Conservation (phyloP, 30 jellyfish, hydroid and myxozoan genomes). For the Nemopilema nomurai region DNA sequence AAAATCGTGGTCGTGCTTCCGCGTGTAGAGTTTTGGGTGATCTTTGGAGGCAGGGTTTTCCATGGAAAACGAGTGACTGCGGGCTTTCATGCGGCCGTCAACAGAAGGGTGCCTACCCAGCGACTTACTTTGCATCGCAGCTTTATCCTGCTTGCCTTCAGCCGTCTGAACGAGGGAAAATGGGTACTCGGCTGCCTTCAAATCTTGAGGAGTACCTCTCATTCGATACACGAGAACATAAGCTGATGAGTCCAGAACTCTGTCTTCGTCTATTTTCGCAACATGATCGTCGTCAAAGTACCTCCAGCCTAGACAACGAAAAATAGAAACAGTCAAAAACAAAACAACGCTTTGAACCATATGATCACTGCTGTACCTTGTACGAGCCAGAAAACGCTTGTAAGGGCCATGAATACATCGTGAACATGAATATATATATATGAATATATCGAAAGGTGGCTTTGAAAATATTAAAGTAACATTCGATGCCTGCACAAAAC, state of each 20-base stretch:
- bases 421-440: too few species aligned
- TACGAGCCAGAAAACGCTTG: too few species aligned
- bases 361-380: too few species aligned
- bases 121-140: constrained; percentile 24
- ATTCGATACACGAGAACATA: constrained; percentile 88
- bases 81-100: constrained; percentile 20
- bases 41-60: constrained; percentile 10
- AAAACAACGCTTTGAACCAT: neutral
- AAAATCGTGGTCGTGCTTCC: neutral
- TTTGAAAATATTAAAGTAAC: too few species aligned
- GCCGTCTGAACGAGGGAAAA: constrained; percentile 10
- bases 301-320: constrained; percentile 79
- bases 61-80: neutral
- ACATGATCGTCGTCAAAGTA: constrained; percentile 86
- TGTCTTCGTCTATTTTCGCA: constrained; percentile 54
- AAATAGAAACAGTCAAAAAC: neutral
- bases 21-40: neutral
- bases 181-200: constrained; percentile 58
- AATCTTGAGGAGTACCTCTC: constrained; percentile 66
- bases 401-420: too few species aligned
- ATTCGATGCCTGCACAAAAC: too few species aligned
- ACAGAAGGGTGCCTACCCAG: constrained; percentile 44
- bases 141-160: constrained; percentile 46
- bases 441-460: too few species aligned
- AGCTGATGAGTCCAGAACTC: constrained; percentile 76